Base-by-base conservation (phyloP, 2,888 invertebrate genomes). In the Holacanthella duospinosa region DNA sequence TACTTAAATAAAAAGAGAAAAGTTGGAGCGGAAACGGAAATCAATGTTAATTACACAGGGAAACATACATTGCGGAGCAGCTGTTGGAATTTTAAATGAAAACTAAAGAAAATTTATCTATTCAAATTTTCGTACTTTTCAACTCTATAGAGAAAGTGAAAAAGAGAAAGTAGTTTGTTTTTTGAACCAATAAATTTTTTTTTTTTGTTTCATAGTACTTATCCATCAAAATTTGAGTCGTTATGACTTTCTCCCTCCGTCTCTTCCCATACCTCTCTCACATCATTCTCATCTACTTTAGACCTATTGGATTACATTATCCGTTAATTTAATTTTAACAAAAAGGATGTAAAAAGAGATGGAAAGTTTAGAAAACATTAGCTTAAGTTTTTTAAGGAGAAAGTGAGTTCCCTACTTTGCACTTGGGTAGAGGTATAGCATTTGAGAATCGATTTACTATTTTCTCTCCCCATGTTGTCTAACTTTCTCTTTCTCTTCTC, bases 401-500 rank as follows among this genome's bases (percentile, higher is more conserved):
- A 9, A 36, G 16, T 36, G 36, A 9, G 36, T 16, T 36, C 36
- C 36, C 36, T 6, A n/a, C n/a, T 36, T 36, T 36, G 16, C 36
- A 36, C 36, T 36, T n/a, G n/a, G n/a, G n/a, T n/a, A n/a, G n/a
- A n/a, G n/a, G n/a, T n/a, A n/a, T n/a, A n/a, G n/a, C n/a, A n/a
- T n/a, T n/a, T n/a, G 36, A 16, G 36, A 36, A 36, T 36, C 36
- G 36, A 36, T 36, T 36, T 36, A 36, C n/a, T n/a, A 36, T 16
- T 48, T 48, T 48, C 48, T 21, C 48, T 21, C n/a, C 48, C 48
- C 4, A 16, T 21, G 12, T 48, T n/a, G 48, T 48, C 21, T 48
- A 48, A 48, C 59, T 59, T 43, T 59, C 59, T 43, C 59, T 59
- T 25, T 43, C 59, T 27, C 16, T 21, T n/a, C 12, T 6, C 16